Evolutionary conservation across 2,888 invertebrate genomes (phyloP), one percentile per base, ranked within the genome.

Genomic region (Hemaris fuciformis): DNA sequence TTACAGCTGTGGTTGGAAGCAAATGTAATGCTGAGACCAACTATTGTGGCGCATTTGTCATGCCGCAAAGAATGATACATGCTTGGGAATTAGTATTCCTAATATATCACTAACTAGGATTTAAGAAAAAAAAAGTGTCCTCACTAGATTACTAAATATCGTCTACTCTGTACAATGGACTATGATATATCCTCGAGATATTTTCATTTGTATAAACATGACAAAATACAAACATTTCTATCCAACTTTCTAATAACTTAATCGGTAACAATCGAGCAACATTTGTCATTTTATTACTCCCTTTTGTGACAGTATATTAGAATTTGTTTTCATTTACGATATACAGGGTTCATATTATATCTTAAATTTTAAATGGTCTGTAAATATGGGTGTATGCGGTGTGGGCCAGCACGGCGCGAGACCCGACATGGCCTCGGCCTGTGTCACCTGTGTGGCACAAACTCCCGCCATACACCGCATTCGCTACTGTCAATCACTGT

Each of bases 171-270:
- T 92, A 92, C 91, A 91, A 87, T 87, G 91, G 89, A 89, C 89
- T 90, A 91, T 88, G 88, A 89, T 89, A 91, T 86, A 87, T 80
- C 81, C 85, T 87, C 89, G 89, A 91, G 89, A 91, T 89, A 91
- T 88, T 86, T 83, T 72, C 76, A 83, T 88, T 90, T 82, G 89
- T 92, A 91, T 91, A 92, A 91, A 92, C 84, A 85, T 91, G 91
- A 89, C 85, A 91, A 92, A 91, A 92, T 91, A 92, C 89, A 89
- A 89, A 89, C 84, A 87, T 87, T 81, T 87, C 79, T 84, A 85
- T 84, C 86, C 85, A 81, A 84, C 83, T 81, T 83, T 77, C 83
- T 87, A 81, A 86, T 85, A 85, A 87, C 85, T 85, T 88, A 89
- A 81, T 83, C 86, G 89, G 91, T 91, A 91, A 91, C 91, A 88